Evolutionary conservation across 2,113 vertebrate genomes (phyloP).

Genomic region (Onychostoma macrolepis): DNA sequence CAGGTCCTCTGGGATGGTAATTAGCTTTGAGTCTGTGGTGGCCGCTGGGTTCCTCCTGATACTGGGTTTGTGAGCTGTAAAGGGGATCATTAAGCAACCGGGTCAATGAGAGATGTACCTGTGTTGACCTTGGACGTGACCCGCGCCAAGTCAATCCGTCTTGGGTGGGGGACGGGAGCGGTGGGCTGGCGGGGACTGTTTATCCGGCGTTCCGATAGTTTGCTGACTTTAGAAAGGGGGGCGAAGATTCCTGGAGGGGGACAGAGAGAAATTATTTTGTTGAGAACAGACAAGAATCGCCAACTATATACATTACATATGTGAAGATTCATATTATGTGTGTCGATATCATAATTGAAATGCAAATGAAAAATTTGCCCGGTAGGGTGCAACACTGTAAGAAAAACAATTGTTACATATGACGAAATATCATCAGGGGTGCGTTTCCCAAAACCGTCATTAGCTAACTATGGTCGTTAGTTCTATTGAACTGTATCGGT

Average conservation of each 20-base stretch:
- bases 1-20: slow-evolving; percentile 16
- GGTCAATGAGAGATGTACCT: slow-evolving; percentile 72
- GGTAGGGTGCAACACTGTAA: neutral
- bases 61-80: neutral
- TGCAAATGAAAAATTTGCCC: neutral
- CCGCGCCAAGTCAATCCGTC: slow-evolving; percentile 76
- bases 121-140: slow-evolving; percentile 88
- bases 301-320: neutral
- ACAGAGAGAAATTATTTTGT: neutral
- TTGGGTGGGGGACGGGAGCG: slow-evolving; percentile 73
- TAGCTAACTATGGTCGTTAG: no score
- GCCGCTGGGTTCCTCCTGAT: neutral
- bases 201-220: slow-evolving; percentile 82
- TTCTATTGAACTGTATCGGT: no score
- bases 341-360: neutral
- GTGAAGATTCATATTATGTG: neutral
- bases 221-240: slow-evolving; percentile 94
- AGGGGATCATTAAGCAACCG: neutral
- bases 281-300: neutral
- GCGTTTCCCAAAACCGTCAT: no score
- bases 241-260: slow-evolving; percentile 87
- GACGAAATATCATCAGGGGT: neutral
- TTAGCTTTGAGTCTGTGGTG: slow-evolving; percentile 5
- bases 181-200: slow-evolving; percentile 60
- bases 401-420: neutral